phyloP scores from a whole-genome alignment of 2,888 invertebrate genomes.

The Diabrotica balteata region DNA sequence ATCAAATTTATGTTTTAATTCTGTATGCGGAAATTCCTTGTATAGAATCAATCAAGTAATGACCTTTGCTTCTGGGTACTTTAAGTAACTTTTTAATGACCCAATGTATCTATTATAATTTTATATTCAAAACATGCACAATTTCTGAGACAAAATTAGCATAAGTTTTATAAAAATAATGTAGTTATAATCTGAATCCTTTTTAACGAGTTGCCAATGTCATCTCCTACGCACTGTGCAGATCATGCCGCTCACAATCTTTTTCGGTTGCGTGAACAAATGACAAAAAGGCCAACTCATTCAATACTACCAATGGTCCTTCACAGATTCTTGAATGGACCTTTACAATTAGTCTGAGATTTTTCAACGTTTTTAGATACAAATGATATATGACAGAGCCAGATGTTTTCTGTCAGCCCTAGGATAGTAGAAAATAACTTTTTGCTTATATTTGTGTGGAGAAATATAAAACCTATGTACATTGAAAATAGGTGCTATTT shows the following conservation, averaged over 20 bases:
- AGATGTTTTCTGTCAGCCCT: slow-evolving; percentile 46
- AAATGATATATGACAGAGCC: slow-evolving; percentile 55
- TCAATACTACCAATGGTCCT: slow-evolving; percentile 49
- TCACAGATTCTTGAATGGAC: slow-evolving; percentile 44
- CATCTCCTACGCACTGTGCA: slow-evolving; percentile 38
- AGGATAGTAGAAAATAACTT: too few relatives aligned
- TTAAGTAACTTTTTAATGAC: too few relatives aligned
- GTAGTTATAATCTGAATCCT: not conserved
- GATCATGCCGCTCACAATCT: slow-evolving; percentile 36
- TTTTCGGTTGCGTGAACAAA: slow-evolving; percentile 55
- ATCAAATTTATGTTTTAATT: too few relatives aligned
- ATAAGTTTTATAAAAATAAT: too few relatives aligned
- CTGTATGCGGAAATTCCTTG: too few relatives aligned
- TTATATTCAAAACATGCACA: too few relatives aligned
- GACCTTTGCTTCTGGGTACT: too few relatives aligned
- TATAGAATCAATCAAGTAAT: too few relatives aligned
- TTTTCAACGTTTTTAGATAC: slow-evolving; percentile 55
- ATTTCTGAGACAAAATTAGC: too few relatives aligned
- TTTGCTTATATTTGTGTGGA: too few relatives aligned
- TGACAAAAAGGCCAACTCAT: slow-evolving; percentile 54
- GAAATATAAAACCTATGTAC: too few relatives aligned
- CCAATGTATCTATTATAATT: too few relatives aligned
- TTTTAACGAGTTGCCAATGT: slow-evolving; percentile 39
- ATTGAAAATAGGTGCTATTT: not conserved
- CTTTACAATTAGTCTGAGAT: slow-evolving; percentile 54